Percentiles rank a stretch among this genome's conserved stretches.
These are phyloP conservation scores for Psylliodes chrysocephalus DNA, from an alignment of 2,888 invertebrate genomes.

Conservation along the genomic window DNA sequence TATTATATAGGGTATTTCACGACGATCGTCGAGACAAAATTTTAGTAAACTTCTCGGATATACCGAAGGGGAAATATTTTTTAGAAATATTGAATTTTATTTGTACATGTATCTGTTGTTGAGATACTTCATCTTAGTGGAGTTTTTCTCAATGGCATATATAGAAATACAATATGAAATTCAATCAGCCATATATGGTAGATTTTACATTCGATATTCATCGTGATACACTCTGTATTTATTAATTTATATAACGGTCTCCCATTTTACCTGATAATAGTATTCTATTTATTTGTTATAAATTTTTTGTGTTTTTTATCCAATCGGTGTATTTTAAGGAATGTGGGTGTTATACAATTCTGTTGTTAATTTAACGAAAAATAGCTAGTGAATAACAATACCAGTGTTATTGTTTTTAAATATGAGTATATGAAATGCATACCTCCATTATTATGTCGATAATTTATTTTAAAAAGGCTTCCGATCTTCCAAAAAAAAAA, in stretches of 20 bases:
- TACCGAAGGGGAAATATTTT: neutral
- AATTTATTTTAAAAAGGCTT: conserved; percentile 5
- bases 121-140: no score
- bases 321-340: conserved; percentile 43
- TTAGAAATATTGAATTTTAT: neutral
- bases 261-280: conserved; percentile 53
- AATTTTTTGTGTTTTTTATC: conserved; percentile 49
- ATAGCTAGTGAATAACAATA: conserved; percentile 34
- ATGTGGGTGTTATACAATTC: conserved; percentile 44
- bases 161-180: neutral
- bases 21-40: conserved; percentile 2
- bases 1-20: conserved; percentile 10
- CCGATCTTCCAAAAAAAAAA: neutral
- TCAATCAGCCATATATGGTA: neutral
- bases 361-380: conserved; percentile 30
- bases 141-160: no score
- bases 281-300: conserved; percentile 54
- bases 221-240: conserved; percentile 26
- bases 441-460: neutral
- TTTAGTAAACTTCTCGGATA: neutral
- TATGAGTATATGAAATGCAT: neutral
- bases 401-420: conserved; percentile 44
- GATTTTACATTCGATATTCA: neutral
- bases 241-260: conserved; percentile 44
- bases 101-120: neutral